phyloP scores from a whole-genome alignment of 2,888 invertebrate species.

The Eustalomyia histrio region DNA sequence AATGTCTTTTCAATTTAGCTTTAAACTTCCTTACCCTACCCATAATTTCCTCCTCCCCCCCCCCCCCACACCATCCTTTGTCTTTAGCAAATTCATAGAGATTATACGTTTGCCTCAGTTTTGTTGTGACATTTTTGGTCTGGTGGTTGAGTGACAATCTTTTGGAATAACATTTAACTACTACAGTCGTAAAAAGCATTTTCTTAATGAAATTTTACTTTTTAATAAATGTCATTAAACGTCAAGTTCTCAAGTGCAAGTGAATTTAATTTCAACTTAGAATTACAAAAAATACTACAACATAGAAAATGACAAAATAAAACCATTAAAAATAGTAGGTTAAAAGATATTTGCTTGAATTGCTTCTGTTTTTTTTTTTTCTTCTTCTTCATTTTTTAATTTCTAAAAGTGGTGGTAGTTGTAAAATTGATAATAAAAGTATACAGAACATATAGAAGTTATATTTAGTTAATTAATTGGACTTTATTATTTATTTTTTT shows the following conservation, averaged over 20 bases:
- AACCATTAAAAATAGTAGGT: conserved; percentile 48
- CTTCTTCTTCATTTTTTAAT: too few species aligned
- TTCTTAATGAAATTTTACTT: conserved; percentile 65
- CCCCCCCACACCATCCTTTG: too few species aligned
- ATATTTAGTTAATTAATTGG: too few species aligned
- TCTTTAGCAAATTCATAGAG: background rate
- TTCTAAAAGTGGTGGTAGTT: conserved; percentile 8
- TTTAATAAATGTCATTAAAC: conserved; percentile 65
- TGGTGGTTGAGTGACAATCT: conserved; percentile 3
- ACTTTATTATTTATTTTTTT: too few species aligned
- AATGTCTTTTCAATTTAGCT: background rate
- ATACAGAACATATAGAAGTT: background rate
- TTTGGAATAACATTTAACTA: background rate
- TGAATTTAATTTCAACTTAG: conserved; percentile 53
- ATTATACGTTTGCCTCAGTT: background rate
- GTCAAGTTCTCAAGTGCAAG: conserved; percentile 59
- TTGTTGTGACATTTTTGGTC: background rate
- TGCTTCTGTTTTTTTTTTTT: conserved; percentile 4
- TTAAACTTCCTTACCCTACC: background rate
- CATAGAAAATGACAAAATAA: background rate
- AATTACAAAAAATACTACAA: background rate
- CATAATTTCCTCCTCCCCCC: background rate
- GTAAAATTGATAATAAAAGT: conserved; percentile 30
- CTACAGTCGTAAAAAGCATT: conserved; percentile 38
- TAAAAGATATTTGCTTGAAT: conserved; percentile 39